Conservation (phyloP, 2,888 invertebrate species). For the Poecilus cupreus region DNA sequence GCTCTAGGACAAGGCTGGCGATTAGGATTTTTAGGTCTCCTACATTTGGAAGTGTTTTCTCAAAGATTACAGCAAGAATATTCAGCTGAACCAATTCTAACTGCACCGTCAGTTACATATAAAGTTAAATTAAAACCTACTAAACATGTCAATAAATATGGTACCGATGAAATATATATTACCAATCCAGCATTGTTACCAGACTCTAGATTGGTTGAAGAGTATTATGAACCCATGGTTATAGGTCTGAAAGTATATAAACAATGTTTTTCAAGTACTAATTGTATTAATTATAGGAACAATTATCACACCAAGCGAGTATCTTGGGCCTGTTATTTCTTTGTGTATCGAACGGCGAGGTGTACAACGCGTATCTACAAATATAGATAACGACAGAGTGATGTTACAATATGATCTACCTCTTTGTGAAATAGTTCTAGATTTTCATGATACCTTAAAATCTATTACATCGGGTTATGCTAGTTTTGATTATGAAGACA, state of each 20-base stretch:
- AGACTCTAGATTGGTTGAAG: slow-evolving; percentile 78
- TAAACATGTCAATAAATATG: slow-evolving; percentile 81
- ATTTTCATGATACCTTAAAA: slow-evolving; percentile 95
- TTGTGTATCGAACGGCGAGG: slow-evolving; percentile 87
- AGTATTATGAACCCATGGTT: slow-evolving; percentile 91
- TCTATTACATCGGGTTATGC: slow-evolving; percentile 95
- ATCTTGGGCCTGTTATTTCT: slow-evolving; percentile 81
- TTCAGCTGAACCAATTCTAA: slow-evolving; percentile 86
- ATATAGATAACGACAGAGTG: slow-evolving; percentile 88
- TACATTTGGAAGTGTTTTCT: slow-evolving; percentile 92
- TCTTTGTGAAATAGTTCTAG: slow-evolving; percentile 93
- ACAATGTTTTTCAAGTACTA: not conserved
- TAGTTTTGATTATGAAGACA: slow-evolving; percentile 94
- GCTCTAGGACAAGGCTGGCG: slow-evolving; percentile 94
- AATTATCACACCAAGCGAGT: slow-evolving; percentile 89
- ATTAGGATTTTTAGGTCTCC: slow-evolving; percentile 88
- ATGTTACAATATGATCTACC: slow-evolving; percentile 91
- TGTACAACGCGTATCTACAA: slow-evolving; percentile 79
- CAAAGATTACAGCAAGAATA: slow-evolving; percentile 91
- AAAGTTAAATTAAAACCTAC: slow-evolving; percentile 85
- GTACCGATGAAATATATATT: slow-evolving; percentile 77
- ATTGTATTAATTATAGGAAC: slow-evolving; percentile 77
- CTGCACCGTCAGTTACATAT: slow-evolving; percentile 91
- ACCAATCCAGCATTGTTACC: slow-evolving; percentile 88
- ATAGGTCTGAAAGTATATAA: slow-evolving; percentile 73